A percentile compares a stretch with the other conserved stretches of the same genome.
Evolutionary conservation across 2,888 invertebrate genomes (phyloP).

Genomic region (Drosophila eohydei): DNA sequence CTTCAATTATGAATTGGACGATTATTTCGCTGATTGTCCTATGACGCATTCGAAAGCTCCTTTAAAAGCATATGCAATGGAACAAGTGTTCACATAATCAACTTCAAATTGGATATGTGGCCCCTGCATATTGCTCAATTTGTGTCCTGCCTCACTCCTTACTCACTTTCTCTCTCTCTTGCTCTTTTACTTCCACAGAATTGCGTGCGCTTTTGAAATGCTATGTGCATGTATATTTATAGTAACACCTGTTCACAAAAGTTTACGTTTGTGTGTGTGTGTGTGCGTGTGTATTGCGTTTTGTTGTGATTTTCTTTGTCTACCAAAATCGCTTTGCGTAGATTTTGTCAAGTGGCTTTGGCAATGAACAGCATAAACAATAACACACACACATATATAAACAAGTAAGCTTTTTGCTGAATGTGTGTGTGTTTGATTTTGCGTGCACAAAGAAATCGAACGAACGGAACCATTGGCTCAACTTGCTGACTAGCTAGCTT

Average conservation of each 20-base stretch:
- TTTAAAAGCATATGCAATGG: background rate
- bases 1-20: background rate
- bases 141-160: background rate
- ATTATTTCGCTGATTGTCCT: background rate
- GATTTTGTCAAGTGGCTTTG: conserved; percentile 78
- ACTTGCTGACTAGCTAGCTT: conserved; percentile 53
- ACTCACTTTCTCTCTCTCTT: background rate
- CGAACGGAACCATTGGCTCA: conserved; percentile 38
- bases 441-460: conserved; percentile 58
- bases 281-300: conserved; percentile 31
- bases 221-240: conserved; percentile 30
- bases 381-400: conserved; percentile 32
- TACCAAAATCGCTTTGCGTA: conserved; percentile 41
- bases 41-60: conserved; percentile 35
- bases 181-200: conserved; percentile 3
- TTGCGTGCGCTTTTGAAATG: conserved; percentile 46
- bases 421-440: conserved; percentile 18
- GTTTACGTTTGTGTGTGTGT: conserved; percentile 4
- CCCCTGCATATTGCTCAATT: background rate
- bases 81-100: conserved; percentile 20
- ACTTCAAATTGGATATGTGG: conserved; percentile 21
- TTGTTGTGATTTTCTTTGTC: conserved; percentile 61
- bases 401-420: conserved; percentile 16
- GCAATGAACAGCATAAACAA: conserved; percentile 74
- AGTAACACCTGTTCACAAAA: conserved; percentile 65